Evolutionary conservation across 2,797 vertebrate genomes (phyloP).

Genomic region (Chiroxiphia lanceolata): DNA sequence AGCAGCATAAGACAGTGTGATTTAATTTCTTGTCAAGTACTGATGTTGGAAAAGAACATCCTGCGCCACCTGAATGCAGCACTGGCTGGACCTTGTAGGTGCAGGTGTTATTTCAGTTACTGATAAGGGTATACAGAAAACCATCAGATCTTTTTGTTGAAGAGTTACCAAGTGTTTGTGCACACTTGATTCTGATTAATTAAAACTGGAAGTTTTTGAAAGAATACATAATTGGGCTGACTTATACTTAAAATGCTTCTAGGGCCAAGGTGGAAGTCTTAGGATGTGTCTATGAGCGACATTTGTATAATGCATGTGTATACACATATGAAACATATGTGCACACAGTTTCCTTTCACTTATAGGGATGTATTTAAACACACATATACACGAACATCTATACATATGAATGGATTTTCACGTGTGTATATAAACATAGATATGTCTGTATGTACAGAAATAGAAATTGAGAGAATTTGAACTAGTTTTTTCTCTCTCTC

Average conservation of each 20-base stretch:
- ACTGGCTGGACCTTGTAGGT: neutral
- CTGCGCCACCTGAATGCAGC: neutral
- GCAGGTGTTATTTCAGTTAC: neutral
- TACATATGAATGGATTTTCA: neutral
- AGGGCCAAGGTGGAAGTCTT: neutral
- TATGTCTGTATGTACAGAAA: neutral
- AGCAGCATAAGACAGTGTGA: neutral
- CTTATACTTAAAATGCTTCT: neutral
- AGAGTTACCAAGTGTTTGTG: neutral
- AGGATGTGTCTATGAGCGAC: neutral
- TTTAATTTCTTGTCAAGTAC: slow-evolving; percentile 31
- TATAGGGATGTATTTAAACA: neutral
- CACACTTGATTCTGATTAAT: neutral
- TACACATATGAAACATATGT: neutral
- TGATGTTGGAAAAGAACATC: neutral
- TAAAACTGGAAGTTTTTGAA: neutral
- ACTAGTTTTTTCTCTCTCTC: neutral
- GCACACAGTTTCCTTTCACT: neutral
- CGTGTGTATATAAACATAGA: neutral
- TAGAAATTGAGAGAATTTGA: neutral
- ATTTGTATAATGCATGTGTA: neutral
- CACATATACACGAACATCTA: rapidly evolving
- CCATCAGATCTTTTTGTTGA: neutral
- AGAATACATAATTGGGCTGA: neutral
- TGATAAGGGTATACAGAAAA: neutral